Conservation (phyloP, 2,797 vertebrate genomes). For the Diplodus sargus region DNA sequence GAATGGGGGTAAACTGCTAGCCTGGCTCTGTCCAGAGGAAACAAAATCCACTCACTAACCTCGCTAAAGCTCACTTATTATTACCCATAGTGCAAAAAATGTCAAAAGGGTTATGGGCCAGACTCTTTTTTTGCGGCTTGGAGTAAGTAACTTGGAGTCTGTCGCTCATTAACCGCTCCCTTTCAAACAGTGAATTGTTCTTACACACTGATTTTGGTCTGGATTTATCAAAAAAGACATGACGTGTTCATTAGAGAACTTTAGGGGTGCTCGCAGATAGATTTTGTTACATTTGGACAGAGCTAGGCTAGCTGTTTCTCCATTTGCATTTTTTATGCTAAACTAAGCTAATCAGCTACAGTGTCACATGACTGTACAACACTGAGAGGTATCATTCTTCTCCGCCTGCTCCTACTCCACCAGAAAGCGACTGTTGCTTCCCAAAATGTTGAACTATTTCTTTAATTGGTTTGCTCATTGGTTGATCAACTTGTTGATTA, state of each 20-base stretch:
- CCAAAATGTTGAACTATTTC: not conserved
- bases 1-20: not conserved
- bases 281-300: not conserved
- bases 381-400: not conserved
- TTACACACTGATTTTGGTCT: not conserved
- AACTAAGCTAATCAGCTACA: constrained; percentile 15
- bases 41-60: not conserved
- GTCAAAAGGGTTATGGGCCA: not conserved
- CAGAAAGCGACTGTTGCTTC: not conserved
- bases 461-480: not conserved
- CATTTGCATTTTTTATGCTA: not conserved
- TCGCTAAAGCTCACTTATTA: not conserved
- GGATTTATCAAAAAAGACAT: not conserved
- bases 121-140: not conserved
- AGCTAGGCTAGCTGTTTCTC: not conserved
- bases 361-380: not conserved
- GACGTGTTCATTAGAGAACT: not conserved
- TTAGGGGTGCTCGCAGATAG: not conserved
- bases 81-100: not conserved
- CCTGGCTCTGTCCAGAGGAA: not conserved
- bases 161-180: not conserved
- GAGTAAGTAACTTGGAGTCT: not conserved
- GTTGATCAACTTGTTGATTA: not conserved
- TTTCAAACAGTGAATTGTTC: not conserved
- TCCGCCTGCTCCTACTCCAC: not conserved